Conservation (phyloP, 2,113 vertebrate genomes). For the Argyrosomus japonicus region DNA sequence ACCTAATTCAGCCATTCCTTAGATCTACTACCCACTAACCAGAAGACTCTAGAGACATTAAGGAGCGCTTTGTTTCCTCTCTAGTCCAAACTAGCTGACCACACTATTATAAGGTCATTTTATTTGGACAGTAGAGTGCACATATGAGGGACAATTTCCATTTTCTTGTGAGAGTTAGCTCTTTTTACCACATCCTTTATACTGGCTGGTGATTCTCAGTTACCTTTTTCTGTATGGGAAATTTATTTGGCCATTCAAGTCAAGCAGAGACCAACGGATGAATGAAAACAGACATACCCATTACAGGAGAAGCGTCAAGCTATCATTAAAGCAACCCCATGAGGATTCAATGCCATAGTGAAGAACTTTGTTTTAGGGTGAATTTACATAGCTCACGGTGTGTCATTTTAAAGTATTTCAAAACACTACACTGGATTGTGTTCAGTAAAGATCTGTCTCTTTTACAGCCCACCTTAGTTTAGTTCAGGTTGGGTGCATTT, state of each 20-base stretch:
- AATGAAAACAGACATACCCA: slow-evolving; percentile 61
- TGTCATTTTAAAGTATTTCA: slow-evolving; percentile 43
- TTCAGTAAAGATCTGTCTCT: slow-evolving; percentile 2
- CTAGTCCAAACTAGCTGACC: slow-evolving; percentile 33
- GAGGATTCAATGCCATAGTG: slow-evolving; percentile 34
- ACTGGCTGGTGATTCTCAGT: slow-evolving; percentile 30
- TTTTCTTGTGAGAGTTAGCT: slow-evolving; percentile 14
- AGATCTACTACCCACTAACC: slow-evolving; percentile 40
- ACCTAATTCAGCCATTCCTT: slow-evolving; percentile 22
- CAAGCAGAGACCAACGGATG: slow-evolving; percentile 58
- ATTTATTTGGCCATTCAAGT: slow-evolving; percentile 67
- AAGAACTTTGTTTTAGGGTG: slow-evolving; percentile 22
- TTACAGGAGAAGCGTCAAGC: slow-evolving; percentile 42
- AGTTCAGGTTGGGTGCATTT: slow-evolving; percentile 22
- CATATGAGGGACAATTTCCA: slow-evolving; percentile 46
- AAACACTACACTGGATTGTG: slow-evolving; percentile 24
- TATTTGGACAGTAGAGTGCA: slow-evolving; percentile 25
- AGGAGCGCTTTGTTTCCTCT: slow-evolving; percentile 13
- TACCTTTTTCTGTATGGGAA: slow-evolving; percentile 35
- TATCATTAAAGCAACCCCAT: slow-evolving; percentile 45
- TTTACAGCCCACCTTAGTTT: slow-evolving; percentile 11
- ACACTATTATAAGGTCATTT: slow-evolving; percentile 36
- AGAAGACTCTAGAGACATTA: slow-evolving; percentile 49
- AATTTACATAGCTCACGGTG: slow-evolving; percentile 32
- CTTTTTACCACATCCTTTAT: slow-evolving; percentile 39